A percentile compares a stretch with the other conserved stretches of the same genome.
Evolutionary conservation across 2,888 invertebrate genomes (phyloP).

Genomic region (Archips xylosteana): DNA sequence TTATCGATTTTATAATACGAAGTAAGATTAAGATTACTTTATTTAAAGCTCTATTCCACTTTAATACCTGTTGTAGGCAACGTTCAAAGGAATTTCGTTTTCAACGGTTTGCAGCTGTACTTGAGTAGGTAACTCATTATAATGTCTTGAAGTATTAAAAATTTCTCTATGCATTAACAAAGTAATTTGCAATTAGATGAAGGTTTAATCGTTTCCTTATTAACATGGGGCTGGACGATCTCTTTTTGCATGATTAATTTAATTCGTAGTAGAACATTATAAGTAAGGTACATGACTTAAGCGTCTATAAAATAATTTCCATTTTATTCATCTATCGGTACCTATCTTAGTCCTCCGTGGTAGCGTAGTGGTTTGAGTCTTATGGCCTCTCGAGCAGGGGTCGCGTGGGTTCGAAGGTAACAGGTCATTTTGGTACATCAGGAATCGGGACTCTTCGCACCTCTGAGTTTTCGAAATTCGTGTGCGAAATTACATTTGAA

Average conservation of each 20-base stretch:
- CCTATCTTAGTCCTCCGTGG: too few relatives aligned
- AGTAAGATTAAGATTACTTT: constrained; percentile 35
- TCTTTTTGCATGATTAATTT: background rate
- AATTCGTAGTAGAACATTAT: background rate
- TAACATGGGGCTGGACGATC: background rate
- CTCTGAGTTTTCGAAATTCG: too few relatives aligned
- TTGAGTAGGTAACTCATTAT: constrained; percentile 1
- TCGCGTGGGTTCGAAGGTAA: too few relatives aligned
- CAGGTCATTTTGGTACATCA: too few relatives aligned
- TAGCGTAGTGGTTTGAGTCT: too few relatives aligned
- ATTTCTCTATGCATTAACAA: background rate
- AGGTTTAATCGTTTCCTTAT: background rate
- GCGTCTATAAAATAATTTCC: too few relatives aligned
- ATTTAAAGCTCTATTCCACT: constrained; percentile 14
- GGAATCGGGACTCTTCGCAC: too few relatives aligned
- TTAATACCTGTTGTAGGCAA: background rate
- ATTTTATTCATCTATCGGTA: too few relatives aligned
- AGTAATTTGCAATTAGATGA: constrained; percentile 8
- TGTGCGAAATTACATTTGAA: too few relatives aligned
- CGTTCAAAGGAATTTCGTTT: background rate
- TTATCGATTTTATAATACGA: constrained; percentile 28
- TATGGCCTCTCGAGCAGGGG: too few relatives aligned
- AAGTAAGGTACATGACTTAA: background rate
- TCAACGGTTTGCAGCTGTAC: background rate
- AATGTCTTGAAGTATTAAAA: background rate